These are phyloP conservation scores for Burhinus bistriatus DNA, from an alignment of 2,113 vertebrate species.

Conservation along the genomic window DNA sequence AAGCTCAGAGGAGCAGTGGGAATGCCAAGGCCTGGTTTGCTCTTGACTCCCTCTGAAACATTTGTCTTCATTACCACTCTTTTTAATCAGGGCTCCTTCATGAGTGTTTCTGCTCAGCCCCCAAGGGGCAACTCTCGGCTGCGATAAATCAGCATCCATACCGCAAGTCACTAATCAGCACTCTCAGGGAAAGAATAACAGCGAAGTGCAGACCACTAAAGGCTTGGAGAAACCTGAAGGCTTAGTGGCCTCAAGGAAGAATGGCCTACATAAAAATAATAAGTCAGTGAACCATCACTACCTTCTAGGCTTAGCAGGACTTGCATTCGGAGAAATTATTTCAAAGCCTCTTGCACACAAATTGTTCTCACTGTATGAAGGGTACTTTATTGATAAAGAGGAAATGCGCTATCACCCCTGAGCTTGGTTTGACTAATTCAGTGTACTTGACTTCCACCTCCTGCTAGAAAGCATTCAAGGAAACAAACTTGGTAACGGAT, in stretches of 20 bases:
- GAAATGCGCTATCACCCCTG: not conserved
- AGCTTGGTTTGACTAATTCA: not conserved
- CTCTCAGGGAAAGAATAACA: conserved; percentile 82
- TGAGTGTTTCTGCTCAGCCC: conserved; percentile 83
- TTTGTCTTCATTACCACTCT: conserved; percentile 86
- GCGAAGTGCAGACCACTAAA: conserved; percentile 71
- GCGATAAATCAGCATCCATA: conserved; percentile 83
- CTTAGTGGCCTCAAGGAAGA: conserved; percentile 66
- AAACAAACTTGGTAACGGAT: conserved; percentile 10
- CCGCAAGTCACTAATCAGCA: conserved; percentile 85
- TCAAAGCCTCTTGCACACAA: conserved; percentile 20
- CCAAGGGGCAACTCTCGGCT: conserved; percentile 77
- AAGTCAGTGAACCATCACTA: conserved; percentile 49
- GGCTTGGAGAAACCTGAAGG: conserved; percentile 70
- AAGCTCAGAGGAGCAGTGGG: conserved; percentile 78
- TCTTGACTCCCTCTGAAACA: conserved; percentile 80
- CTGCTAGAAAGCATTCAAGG: conserved; percentile 15
- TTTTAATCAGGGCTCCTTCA: conserved; percentile 83
- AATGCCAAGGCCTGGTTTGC: conserved; percentile 77
- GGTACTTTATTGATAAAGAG: not conserved
- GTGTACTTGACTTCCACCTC: not conserved
- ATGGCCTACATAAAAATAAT: conserved; percentile 31
- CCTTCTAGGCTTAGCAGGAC: not conserved
- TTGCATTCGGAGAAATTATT: conserved; percentile 1
- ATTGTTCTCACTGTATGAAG: conserved; percentile 27